phyloP scores from a whole-genome alignment of 2,113 vertebrate genomes.

The Hippolais icterina region DNA sequence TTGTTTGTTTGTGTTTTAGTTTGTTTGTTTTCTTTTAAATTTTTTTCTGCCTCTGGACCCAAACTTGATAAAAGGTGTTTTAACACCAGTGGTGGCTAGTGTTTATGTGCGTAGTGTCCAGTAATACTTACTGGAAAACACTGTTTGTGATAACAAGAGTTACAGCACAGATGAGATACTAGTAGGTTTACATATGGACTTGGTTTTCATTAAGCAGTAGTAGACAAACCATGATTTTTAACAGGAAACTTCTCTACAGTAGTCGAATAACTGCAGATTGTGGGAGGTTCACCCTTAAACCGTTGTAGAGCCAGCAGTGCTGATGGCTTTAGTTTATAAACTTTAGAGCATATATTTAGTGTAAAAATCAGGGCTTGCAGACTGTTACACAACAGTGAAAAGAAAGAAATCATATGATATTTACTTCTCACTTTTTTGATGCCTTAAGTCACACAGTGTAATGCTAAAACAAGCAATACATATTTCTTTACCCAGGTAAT shows the following conservation, averaged over 20 bases:
- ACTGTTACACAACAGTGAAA: not conserved
- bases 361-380: not conserved
- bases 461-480: not conserved
- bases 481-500: not conserved
- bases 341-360: not conserved
- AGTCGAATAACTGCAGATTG: not conserved
- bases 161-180: not conserved
- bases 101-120: not conserved
- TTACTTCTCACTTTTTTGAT: not conserved
- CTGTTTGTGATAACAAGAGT: not conserved
- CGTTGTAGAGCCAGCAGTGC: not conserved
- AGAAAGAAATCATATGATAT: not conserved
- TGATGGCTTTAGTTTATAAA: not conserved
- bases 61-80: fast-evolving
- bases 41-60: not conserved
- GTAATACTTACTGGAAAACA: not conserved
- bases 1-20: not conserved
- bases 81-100: not conserved
- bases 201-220: no score
- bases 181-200: fast-evolving
- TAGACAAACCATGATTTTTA: not conserved
- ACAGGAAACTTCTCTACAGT: not conserved
- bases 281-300: not conserved
- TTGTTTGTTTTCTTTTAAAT: not conserved
- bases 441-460: not conserved